Base-by-base conservation (phyloP, 2,888 invertebrate species). In the Boloria selene region DNA sequence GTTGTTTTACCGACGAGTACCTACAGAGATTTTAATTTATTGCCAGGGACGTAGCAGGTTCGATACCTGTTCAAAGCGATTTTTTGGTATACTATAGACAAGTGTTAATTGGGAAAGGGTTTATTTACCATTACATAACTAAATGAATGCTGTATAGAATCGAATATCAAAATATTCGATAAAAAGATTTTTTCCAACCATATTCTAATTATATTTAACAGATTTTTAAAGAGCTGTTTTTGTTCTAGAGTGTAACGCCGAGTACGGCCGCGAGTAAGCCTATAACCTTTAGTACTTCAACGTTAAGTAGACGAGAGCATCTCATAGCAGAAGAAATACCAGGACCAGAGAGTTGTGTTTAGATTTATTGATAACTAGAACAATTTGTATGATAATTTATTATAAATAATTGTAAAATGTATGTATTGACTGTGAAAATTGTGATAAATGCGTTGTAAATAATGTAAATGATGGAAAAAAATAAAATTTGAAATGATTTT, bases 321-420 rank as follows among this genome's bases (percentile, higher is more conserved):
- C 86, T 91, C 44, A 88, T 91, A 85, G 90, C 92, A 0, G 92
- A 92, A 77, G 91, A 91, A 74, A 90, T 92, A 70, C 92, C 92
- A 64, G 92, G 92, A 62, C 92, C 92, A 73, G 92, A 92, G 73
- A 92, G 92, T 79, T 92, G 92, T 86, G 92, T 92, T 80, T 92
- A 89, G 79, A 79, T 61, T 68, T 71, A 66, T 66, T 67, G 64
- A 44, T 68, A 69, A 55, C 64, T 72, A 77, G 72, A 55, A 31
- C 62, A 73, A 70, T 68, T 69, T 65, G 63, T 64, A 64, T 51
- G 31, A 64, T 59, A 59, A 31, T n/a, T 69, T 74, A 70, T 73
- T 74, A 74, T 72, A 75, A 75, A 74, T 77, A 73, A 74, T 74
- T 72, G 64, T 73, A 74, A 72, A 72, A 74, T 77, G 68, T 81